A percentile compares a stretch with the other conserved stretches of the same genome.
Evolutionary conservation across 1,140 invertebrate species (phyloP).

Genomic region (Drosophila tani): DNA sequence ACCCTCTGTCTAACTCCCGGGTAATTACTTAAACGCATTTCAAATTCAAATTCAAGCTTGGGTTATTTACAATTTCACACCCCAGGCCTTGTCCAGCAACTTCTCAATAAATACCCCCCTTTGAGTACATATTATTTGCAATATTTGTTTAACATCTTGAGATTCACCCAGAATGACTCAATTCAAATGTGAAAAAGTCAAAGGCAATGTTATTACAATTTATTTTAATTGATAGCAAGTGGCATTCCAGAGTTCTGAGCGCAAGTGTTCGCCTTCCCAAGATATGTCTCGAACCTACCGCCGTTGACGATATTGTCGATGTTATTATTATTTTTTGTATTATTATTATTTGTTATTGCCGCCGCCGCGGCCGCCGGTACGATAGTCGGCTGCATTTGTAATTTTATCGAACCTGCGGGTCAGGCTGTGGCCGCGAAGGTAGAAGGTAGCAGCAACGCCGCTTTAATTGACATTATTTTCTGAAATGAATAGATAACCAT

Average conservation of each 20-base stretch:
- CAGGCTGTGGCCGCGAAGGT: conserved; percentile 22
- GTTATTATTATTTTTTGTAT: conserved; percentile 17
- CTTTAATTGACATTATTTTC: conserved; percentile 59
- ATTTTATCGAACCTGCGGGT: conserved; percentile 52
- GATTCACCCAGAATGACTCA: conserved; percentile 44
- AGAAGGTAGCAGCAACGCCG: conserved; percentile 10
- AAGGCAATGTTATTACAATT: conserved; percentile 63
- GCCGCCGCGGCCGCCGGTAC: background rate
- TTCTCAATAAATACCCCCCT: conserved; percentile 3
- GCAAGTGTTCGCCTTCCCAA: conserved; percentile 74
- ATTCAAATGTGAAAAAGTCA: conserved; percentile 53
- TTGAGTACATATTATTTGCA: conserved; percentile 2
- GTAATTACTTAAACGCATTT: conserved; percentile 13
- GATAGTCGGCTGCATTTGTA: conserved; percentile 50
- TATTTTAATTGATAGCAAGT: conserved; percentile 76
- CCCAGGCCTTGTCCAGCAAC: background rate
- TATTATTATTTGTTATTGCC: conserved; percentile 35
- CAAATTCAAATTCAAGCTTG: background rate
- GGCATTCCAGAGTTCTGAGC: conserved; percentile 42
- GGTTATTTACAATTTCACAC: conserved; percentile 11
- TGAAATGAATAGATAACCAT: conserved; percentile 44
- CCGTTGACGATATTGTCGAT: background rate
- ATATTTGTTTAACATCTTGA: conserved; percentile 4
- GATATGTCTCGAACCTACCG: conserved; percentile 27
- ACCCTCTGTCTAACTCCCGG: too few species aligned